Base-by-base conservation (phyloP, 2,888 invertebrate genomes). In the Lucinisca nassula region DNA sequence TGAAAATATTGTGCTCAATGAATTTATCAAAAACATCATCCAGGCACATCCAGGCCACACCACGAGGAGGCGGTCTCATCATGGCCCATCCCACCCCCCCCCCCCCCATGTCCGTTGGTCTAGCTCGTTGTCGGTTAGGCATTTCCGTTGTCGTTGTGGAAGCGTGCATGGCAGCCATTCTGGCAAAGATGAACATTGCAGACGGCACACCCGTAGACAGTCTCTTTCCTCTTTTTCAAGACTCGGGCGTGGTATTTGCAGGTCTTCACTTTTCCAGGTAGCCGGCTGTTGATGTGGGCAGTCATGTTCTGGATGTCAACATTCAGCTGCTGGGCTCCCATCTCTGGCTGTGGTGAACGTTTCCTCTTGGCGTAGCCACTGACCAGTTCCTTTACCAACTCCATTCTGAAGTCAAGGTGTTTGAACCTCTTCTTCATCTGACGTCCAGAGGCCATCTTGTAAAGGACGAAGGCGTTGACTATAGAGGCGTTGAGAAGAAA, bases 401-500 rank as follows among this genome's bases (percentile, higher is more conserved):
- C 81, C 24, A 78, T 3, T 0, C 80, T 45, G 27, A 87, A 87
- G n/a, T 83, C 84, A 0, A 87, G 14, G 45, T 87, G 81, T 17
- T 21, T 32, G 40, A 40, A 87, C 4, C 84, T n/a, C 32, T 84
- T 79, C 61, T n/a, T n/a, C n/a, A n/a, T n/a, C n/a, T n/a, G n/a
- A n/a, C n/a, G n/a, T n/a, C n/a, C n/a, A n/a, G n/a, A 67, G 1
- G 30, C 49, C 10, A 17, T 55, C 35, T 67, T 77, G 51, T 74
- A 87, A 4, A 87, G 10, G 45, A 83, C 80, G 61, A 76, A 85
- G 0, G 85, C 85, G 61, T 90, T 90, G 0, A 90, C 88, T n/a
- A 88, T 77, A 0, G 81, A 49, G 82, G 79, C 70, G 70, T 90
- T 88, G 21, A 88, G 12, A 0, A 86, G 0, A 37, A 88, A 88